Percentiles rank a stretch among this genome's conserved stretches.
Conservation (phyloP, 2,113 vertebrate genomes). For the Hemibagrus wyckioides region DNA sequence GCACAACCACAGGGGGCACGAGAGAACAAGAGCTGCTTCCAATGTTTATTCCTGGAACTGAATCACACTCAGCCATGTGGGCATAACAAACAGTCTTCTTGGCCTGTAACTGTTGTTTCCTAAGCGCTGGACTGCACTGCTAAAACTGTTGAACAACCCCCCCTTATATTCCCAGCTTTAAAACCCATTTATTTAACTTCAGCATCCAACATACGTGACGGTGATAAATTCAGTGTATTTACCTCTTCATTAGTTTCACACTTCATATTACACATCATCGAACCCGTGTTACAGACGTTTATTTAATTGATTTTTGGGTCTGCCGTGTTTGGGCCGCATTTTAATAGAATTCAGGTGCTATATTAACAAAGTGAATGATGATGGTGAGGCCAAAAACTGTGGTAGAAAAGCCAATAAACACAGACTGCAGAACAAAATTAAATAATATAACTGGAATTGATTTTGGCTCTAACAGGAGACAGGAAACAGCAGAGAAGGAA, state of each 20-base stretch:
- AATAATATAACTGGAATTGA: conserved; percentile 12
- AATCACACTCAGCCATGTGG: conserved; percentile 43
- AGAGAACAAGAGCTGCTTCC: conserved; percentile 32
- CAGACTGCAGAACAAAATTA: conserved; percentile 3
- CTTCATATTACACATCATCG: neutral
- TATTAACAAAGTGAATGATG: neutral
- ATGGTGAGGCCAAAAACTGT: neutral
- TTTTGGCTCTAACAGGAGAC: conserved; percentile 15
- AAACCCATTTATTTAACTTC: neutral
- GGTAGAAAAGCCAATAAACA: neutral
- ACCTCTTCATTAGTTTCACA: neutral
- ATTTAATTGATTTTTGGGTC: neutral
- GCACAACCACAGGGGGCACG: conserved; percentile 22
- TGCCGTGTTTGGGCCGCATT: neutral
- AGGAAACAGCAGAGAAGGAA: neutral
- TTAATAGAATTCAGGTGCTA: neutral
- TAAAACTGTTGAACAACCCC: neutral
- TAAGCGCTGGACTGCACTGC: neutral
- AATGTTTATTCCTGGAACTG: conserved; percentile 40
- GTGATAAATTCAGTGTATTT: neutral
- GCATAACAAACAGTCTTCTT: conserved; percentile 21
- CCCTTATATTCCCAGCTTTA: neutral
- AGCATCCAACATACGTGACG: neutral
- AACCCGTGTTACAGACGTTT: neutral
- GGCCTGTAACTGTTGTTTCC: conserved; percentile 9